phyloP scores from a whole-genome alignment of 2,888 invertebrate species.

The Atethmia centrago region DNA sequence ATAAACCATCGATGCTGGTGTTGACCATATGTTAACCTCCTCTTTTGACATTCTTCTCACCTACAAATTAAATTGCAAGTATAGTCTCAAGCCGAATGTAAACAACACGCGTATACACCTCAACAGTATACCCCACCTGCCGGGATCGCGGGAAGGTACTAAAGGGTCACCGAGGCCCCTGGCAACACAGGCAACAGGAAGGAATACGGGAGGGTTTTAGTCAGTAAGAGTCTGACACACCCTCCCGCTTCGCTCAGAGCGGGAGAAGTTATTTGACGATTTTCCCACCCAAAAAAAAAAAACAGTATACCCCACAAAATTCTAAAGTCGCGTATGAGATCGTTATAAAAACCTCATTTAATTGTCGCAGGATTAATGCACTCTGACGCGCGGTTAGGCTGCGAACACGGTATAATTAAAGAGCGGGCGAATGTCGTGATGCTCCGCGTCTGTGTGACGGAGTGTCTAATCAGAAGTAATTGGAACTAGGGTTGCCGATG shows the following conservation, averaged over 20 bases:
- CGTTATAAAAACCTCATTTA: slow-evolving; percentile 49
- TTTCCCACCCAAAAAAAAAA: too few relatives aligned
- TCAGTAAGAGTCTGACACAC: too few relatives aligned
- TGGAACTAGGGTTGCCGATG: slow-evolving; percentile 31
- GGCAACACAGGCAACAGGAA: too few relatives aligned
- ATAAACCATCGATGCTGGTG: background rate
- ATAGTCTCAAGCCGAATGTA: background rate
- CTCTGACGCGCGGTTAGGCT: slow-evolving; percentile 44
- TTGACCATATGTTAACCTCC: background rate
- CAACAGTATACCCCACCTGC: background rate
- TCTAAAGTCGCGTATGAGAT: slow-evolving; percentile 34
- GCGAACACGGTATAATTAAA: slow-evolving; percentile 58
- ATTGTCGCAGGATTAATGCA: slow-evolving; percentile 57
- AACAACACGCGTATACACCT: slow-evolving; percentile 11
- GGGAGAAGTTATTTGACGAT: too few relatives aligned
- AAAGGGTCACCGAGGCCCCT: too few relatives aligned
- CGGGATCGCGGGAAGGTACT: too few relatives aligned
- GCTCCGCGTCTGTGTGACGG: slow-evolving; percentile 42
- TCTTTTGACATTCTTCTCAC: background rate
- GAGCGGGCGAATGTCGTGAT: slow-evolving; percentile 25
- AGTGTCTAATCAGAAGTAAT: slow-evolving; percentile 53
- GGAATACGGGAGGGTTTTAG: too few relatives aligned
- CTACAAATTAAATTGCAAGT: background rate
- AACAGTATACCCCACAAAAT: background rate
- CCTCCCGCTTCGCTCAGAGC: too few relatives aligned